These are phyloP conservation scores for Microctenopoma steveboyesi DNA, from an alignment of 2,797 vertebrate genomes.

Conservation along the genomic window DNA sequence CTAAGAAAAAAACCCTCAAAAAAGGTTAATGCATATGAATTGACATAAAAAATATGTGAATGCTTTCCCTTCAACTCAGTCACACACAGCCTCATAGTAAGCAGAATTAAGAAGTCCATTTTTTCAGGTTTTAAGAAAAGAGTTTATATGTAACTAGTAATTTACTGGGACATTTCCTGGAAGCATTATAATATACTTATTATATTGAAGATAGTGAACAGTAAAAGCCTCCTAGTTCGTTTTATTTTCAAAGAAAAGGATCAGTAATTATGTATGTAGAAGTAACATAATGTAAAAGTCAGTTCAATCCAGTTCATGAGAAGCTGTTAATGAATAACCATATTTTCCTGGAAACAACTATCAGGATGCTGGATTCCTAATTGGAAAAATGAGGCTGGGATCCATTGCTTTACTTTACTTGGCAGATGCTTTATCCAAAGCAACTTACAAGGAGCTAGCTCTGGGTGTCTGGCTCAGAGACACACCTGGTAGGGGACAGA, in stretches of 20 bases:
- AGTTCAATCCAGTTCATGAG: slow-evolving; percentile 40
- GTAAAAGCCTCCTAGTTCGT: slow-evolving; percentile 24
- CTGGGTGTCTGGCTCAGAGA: too few relatives aligned
- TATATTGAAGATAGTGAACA: slow-evolving; percentile 12
- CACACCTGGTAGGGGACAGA: too few relatives aligned
- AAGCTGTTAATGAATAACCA: slow-evolving; percentile 43
- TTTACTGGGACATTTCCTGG: slow-evolving; percentile 47
- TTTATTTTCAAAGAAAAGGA: slow-evolving; percentile 42
- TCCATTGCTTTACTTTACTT: neutral
- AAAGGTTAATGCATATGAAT: neutral
- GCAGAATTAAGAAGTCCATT: neutral
- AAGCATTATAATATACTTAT: slow-evolving; percentile 43
- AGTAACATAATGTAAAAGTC: slow-evolving; percentile 32
- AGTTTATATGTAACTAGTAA: slow-evolving; percentile 33
- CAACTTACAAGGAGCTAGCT: too few relatives aligned
- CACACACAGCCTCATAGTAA: neutral
- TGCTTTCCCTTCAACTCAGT: neutral
- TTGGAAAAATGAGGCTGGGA: slow-evolving; percentile 33
- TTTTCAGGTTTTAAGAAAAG: slow-evolving; percentile 21
- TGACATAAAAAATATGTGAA: neutral
- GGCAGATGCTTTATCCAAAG: too few relatives aligned
- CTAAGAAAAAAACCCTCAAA: neutral
- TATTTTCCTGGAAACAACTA: slow-evolving; percentile 39
- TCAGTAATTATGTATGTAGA: slow-evolving; percentile 47
- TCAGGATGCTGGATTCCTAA: slow-evolving; percentile 27